Evolutionary conservation across 2,113 vertebrate species (phyloP).

Genomic region (Paramormyrops kingsleyae): DNA sequence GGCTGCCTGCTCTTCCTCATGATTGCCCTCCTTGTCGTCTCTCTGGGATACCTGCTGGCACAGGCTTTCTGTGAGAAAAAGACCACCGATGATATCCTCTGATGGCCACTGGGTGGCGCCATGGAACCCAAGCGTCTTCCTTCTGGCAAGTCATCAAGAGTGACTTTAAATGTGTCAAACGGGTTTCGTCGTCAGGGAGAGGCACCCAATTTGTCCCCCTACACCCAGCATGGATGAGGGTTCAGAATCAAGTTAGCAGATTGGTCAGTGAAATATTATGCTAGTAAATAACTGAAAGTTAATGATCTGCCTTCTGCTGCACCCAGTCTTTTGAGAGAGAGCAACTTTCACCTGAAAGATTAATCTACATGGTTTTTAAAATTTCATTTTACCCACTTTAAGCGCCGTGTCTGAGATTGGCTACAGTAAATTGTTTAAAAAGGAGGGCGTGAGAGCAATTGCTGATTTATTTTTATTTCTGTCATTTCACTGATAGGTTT

Average conservation of each 20-base stretch:
- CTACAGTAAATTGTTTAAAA: not conserved
- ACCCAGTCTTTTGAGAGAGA: not conserved
- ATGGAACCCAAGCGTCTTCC: not conserved
- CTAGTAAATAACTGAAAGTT: not conserved
- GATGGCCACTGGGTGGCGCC: not conserved
- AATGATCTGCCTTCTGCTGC: not conserved
- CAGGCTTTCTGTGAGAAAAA: slow-evolving; percentile 6
- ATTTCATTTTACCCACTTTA: not conserved
- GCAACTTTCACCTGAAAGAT: not conserved
- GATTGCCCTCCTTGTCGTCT: slow-evolving; percentile 12
- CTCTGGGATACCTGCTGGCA: slow-evolving; percentile 20
- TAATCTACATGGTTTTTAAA: not conserved
- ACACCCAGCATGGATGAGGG: not conserved
- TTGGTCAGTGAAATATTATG: not conserved
- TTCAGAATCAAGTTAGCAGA: not conserved
- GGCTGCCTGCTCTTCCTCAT: slow-evolving; percentile 36
- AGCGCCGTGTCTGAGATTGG: not conserved
- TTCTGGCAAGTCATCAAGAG: not conserved
- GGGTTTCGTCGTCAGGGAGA: not conserved
- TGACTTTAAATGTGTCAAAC: not conserved
- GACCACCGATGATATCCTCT: not conserved
- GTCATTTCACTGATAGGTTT: not conserved
- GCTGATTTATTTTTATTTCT: not conserved
- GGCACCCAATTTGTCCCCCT: not conserved
- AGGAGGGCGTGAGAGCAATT: not conserved